Evolutionary conservation across 2,113 vertebrate species (phyloP).

Genomic region (human (Homo sapiens)): DNA sequence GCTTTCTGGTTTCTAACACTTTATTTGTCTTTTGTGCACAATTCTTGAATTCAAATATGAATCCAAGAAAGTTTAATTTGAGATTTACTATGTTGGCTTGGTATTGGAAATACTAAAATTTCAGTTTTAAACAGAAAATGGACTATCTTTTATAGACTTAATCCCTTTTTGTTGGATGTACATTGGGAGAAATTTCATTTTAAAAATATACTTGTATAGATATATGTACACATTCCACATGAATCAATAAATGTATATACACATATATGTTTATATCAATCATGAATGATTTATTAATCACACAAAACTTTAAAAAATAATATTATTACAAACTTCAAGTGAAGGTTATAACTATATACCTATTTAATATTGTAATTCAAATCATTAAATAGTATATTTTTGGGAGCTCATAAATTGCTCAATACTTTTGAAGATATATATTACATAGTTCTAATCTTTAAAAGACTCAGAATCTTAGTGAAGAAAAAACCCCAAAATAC

Average conservation of each 20-base stretch:
- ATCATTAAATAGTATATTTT: neutral
- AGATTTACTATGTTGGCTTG: neutral
- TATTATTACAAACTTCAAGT: neutral
- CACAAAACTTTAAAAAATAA: neutral
- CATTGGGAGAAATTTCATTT: neutral
- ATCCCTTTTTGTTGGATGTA: neutral
- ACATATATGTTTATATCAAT: neutral
- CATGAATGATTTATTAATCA: neutral
- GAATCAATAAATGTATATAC: neutral
- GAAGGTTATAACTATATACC: neutral
- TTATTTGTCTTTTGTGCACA: neutral
- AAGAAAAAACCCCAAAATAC: neutral
- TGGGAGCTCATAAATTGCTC: neutral
- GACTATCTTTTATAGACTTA: neutral
- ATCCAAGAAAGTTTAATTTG: neutral
- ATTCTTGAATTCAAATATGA: neutral
- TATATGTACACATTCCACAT: neutral
- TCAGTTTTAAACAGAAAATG: neutral
- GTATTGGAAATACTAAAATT: neutral
- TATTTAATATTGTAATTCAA: slow-evolving; percentile 13
- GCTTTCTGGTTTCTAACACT: neutral
- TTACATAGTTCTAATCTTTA: neutral
- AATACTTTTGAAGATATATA: neutral
- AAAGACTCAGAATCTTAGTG: neutral
- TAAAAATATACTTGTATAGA: neutral